Evolutionary conservation across 2,888 invertebrate genomes (phyloP).

Genomic region (Drosophila acutilabella): DNA sequence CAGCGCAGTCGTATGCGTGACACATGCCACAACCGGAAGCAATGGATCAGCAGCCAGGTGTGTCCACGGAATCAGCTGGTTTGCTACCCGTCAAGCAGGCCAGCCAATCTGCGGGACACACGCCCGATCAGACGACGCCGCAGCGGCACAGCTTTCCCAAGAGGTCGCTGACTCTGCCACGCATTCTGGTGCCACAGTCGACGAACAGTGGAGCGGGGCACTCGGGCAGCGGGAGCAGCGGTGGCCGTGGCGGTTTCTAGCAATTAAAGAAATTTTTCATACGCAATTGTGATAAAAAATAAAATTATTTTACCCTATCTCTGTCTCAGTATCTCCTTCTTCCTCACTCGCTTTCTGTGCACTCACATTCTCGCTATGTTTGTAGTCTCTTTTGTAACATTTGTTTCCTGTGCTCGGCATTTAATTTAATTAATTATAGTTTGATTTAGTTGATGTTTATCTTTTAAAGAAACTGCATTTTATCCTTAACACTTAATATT

Average conservation of each 20-base stretch:
- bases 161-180: constrained; percentile 79
- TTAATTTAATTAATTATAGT: constrained; percentile 50
- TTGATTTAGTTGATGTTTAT: constrained; percentile 26
- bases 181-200: constrained; percentile 73
- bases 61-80: constrained; percentile 18
- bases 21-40: constrained; percentile 70
- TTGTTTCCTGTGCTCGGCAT: constrained; percentile 66
- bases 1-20: constrained; percentile 88
- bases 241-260: constrained; percentile 81
- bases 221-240: constrained; percentile 47
- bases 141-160: constrained; percentile 75
- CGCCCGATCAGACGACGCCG: constrained; percentile 51
- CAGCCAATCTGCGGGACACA: constrained; percentile 27
- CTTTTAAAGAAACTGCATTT: constrained; percentile 59
- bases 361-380: constrained; percentile 28
- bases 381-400: constrained; percentile 73
- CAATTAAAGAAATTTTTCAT: constrained; percentile 84
- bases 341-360: constrained; percentile 6
- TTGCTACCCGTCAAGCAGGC: constrained; percentile 4
- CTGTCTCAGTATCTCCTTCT: constrained; percentile 1
- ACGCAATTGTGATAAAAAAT: constrained; percentile 84
- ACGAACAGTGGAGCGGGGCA: constrained; percentile 19
- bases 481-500: constrained; percentile 38
- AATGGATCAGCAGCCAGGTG: constrained; percentile 1
- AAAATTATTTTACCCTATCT: constrained; percentile 53